Evolutionary conservation across 2,888 invertebrate genomes (phyloP).

Genomic region (Perizoma affinitatum): DNA sequence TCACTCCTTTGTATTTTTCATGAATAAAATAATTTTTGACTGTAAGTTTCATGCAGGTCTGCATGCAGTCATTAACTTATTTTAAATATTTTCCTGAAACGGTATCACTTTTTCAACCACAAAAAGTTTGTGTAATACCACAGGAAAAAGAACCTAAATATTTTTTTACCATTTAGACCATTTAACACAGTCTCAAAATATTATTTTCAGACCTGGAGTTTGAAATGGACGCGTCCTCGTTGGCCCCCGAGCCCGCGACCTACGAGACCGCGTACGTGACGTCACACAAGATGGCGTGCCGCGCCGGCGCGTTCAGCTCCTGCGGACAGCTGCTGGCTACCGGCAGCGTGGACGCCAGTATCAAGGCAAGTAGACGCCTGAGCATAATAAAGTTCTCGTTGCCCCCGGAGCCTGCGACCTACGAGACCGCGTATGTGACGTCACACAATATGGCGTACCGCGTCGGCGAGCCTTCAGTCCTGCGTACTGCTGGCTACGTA

Average conservation of each 20-base stretch:
- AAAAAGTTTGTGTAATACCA: neutral
- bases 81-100: too few species aligned
- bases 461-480: constrained; percentile 97
- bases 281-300: constrained; percentile 97
- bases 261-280: constrained; percentile 99
- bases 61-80: too few species aligned
- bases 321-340: constrained; percentile 99
- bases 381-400: constrained; percentile 84
- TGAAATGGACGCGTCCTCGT: constrained; percentile 96
- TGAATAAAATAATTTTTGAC: too few species aligned
- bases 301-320: constrained; percentile 97
- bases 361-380: constrained; percentile 86
- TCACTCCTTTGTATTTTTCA: too few species aligned
- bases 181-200: too few species aligned
- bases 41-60: too few species aligned
- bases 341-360: constrained; percentile 98
- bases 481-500: constrained; percentile 99
- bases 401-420: constrained; percentile 98
- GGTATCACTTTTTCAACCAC: too few species aligned
- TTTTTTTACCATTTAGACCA: too few species aligned
- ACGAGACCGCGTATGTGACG: constrained; percentile 99
- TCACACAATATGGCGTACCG: constrained; percentile 98
- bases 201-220: constrained; percentile 91
- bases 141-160: neutral
- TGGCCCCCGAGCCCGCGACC: constrained; percentile 97